phyloP scores from a whole-genome alignment of 2,797 vertebrate species.

The Heteromormyrus szaboi region DNA sequence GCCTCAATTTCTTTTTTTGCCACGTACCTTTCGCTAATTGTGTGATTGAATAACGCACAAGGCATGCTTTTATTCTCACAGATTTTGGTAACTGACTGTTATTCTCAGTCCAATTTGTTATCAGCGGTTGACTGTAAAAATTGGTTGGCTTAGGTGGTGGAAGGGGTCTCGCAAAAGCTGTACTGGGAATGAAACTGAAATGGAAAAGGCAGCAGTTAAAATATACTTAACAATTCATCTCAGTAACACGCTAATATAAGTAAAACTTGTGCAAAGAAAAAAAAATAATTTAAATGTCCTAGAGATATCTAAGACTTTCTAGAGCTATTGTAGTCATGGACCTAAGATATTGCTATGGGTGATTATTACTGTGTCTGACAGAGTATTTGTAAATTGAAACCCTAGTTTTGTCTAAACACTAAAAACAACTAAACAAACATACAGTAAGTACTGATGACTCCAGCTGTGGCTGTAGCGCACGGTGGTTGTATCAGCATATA shows the following conservation, averaged over 20 bases:
- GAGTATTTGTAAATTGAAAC: neutral
- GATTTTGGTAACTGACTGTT: neutral
- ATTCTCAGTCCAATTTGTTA: neutral
- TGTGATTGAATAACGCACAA: neutral
- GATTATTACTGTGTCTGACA: neutral
- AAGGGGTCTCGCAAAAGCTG: neutral
- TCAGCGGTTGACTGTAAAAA: neutral
- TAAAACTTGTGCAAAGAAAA: slow-evolving; percentile 6
- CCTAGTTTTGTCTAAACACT: neutral
- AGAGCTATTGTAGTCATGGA: neutral
- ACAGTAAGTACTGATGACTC: neutral
- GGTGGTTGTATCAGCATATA: neutral
- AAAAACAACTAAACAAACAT: neutral
- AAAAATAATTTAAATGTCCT: neutral
- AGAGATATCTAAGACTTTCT: neutral
- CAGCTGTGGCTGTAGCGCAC: neutral
- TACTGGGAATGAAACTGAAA: neutral
- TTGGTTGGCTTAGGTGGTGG: neutral
- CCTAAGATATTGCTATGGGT: neutral
- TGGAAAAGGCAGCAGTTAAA: neutral
- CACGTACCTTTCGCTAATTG: neutral
- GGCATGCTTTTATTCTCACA: neutral
- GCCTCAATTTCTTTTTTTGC: neutral
- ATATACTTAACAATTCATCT: neutral
- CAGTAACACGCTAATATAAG: neutral